A percentile compares a stretch with the other conserved stretches of the same genome.
Conservation (phyloP, 1,140 invertebrate genomes). For the Ceratosolen fusciceps region DNA sequence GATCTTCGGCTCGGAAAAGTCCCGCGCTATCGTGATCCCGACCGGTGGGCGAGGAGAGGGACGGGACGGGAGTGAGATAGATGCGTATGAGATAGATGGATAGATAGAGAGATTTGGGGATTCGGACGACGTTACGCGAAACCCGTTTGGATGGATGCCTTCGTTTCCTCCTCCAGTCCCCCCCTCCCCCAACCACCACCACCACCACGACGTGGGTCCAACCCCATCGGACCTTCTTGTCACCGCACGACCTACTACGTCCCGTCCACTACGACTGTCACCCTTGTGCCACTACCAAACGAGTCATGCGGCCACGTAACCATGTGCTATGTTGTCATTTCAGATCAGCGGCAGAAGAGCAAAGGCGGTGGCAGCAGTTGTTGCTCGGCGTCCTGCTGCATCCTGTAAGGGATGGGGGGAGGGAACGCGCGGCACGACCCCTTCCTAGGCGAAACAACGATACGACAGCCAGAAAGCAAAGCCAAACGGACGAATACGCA, state of each 20-base stretch:
- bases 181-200: no score
- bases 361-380: slow-evolving; percentile 93
- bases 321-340: slow-evolving; percentile 62
- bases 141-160: no score
- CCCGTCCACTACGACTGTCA: not conserved
- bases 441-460: not conserved
- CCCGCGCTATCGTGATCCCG: no score
- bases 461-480: not conserved
- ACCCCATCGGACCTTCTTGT: not conserved
- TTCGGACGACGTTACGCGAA: no score
- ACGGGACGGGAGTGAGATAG: no score
- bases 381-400: slow-evolving; percentile 91
- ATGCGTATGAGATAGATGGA: no score
- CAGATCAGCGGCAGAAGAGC: slow-evolving; percentile 95
- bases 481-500: not conserved
- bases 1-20: not conserved
- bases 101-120: no score
- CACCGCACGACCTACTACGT: not conserved
- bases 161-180: no score
- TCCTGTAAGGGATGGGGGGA: slow-evolving; percentile 79
- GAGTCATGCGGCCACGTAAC: not conserved
- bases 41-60: no score
- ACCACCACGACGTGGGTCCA: no score
- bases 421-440: not conserved
- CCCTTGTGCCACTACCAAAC: not conserved